Evolutionary conservation across 2,888 invertebrate species (phyloP).

Genomic region (Serrognathus titanus): DNA sequence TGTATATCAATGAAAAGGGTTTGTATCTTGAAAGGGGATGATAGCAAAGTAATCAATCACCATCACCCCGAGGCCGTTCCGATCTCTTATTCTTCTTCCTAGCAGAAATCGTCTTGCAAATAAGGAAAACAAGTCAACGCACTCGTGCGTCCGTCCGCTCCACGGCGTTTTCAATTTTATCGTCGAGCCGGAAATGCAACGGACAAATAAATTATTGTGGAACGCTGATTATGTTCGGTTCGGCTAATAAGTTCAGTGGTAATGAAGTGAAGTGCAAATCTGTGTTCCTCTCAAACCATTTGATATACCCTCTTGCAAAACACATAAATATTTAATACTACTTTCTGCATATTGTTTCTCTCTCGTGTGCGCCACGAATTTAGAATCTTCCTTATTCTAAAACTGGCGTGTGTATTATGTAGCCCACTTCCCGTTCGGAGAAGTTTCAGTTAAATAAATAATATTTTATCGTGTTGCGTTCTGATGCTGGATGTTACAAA

Average conservation of each 20-base stretch:
- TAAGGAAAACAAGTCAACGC: not conserved
- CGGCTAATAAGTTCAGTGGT: not conserved
- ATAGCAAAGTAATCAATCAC: slow-evolving; percentile 2
- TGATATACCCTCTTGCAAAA: no score
- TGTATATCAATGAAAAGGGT: not conserved
- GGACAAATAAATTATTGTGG: not conserved
- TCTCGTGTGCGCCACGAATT: no score
- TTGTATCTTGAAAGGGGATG: not conserved
- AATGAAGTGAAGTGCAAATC: not conserved
- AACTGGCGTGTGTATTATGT: no score
- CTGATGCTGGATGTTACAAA: no score
- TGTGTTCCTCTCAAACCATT: not conserved
- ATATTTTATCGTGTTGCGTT: no score
- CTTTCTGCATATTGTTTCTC: no score
- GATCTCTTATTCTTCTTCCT: slow-evolving; percentile 1
- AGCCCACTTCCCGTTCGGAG: no score
- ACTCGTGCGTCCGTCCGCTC: not conserved
- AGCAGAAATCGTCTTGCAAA: not conserved
- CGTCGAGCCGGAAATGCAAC: not conserved
- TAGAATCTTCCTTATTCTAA: no score
- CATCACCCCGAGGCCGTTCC: not conserved
- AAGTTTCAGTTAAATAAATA: no score
- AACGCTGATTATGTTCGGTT: not conserved
- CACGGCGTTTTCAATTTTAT: not conserved
- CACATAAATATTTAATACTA: no score